These are phyloP conservation scores for Amphibalanus amphitrite DNA, from an alignment of 1,140 invertebrate genomes.

Conservation along the genomic window DNA sequence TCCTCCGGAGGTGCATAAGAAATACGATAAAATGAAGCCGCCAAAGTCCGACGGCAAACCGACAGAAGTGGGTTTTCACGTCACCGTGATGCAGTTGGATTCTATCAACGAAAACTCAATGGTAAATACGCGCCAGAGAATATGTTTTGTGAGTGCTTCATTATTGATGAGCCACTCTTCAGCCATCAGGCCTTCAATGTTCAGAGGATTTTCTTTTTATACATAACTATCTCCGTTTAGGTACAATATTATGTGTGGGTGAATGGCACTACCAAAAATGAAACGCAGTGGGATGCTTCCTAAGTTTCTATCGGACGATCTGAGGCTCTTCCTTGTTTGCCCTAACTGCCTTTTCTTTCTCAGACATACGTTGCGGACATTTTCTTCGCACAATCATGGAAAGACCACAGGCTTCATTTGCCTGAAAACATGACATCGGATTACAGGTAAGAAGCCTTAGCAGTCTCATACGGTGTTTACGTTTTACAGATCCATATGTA, in stretches of 20 bases:
- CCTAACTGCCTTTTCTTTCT: neutral
- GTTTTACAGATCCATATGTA: too few relatives aligned
- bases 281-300: too few relatives aligned
- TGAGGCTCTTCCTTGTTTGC: too few relatives aligned
- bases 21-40: neutral
- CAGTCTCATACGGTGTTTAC: too few relatives aligned
- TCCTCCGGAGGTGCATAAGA: neutral
- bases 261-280: too few relatives aligned
- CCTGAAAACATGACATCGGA: neutral
- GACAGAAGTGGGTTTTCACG: neutral
- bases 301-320: too few relatives aligned
- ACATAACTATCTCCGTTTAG: too few relatives aligned
- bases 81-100: neutral
- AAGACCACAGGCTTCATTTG: neutral
- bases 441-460: neutral
- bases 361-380: neutral
- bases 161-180: too few relatives aligned
- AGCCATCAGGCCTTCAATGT: too few relatives aligned
- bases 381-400: neutral
- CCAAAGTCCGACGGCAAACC: neutral
- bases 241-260: too few relatives aligned
- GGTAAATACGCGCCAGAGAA: neutral
- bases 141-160: too few relatives aligned
- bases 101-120: neutral
- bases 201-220: too few relatives aligned